Evolutionary conservation across 2,113 vertebrate genomes (phyloP).

Genomic region (Garra rufa): DNA sequence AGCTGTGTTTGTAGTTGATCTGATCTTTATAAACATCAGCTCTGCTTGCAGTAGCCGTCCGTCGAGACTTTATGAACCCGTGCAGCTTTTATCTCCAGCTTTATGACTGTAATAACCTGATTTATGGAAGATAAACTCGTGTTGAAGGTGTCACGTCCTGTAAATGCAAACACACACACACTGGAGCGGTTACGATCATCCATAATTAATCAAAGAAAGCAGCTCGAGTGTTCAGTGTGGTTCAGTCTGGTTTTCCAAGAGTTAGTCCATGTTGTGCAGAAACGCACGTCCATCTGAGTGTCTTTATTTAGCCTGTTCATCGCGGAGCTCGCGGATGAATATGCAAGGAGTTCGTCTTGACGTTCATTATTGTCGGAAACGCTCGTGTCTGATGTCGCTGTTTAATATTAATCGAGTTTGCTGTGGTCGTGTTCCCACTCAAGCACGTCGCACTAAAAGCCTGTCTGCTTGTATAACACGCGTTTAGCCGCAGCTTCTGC

Average conservation of each 20-base stretch:
- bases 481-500: background rate
- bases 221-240: background rate
- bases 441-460: background rate
- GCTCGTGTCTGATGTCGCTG: background rate
- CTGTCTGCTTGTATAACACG: background rate
- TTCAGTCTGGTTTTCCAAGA: background rate
- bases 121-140: background rate
- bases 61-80: background rate
- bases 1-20: background rate
- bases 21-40: background rate
- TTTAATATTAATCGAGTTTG: background rate
- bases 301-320: background rate
- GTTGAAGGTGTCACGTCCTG: background rate
- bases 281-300: background rate
- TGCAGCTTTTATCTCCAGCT: background rate
- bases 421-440: background rate
- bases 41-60: background rate
- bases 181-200: background rate
- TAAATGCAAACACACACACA: background rate
- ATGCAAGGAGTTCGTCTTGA: background rate
- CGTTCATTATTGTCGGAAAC: too few species aligned
- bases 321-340: background rate
- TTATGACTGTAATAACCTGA: conserved; percentile 19
- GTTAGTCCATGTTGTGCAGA: background rate
- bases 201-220: conserved; percentile 40